Conservation (phyloP, 2,113 vertebrate genomes). For the Hiodon tergisus region DNA sequence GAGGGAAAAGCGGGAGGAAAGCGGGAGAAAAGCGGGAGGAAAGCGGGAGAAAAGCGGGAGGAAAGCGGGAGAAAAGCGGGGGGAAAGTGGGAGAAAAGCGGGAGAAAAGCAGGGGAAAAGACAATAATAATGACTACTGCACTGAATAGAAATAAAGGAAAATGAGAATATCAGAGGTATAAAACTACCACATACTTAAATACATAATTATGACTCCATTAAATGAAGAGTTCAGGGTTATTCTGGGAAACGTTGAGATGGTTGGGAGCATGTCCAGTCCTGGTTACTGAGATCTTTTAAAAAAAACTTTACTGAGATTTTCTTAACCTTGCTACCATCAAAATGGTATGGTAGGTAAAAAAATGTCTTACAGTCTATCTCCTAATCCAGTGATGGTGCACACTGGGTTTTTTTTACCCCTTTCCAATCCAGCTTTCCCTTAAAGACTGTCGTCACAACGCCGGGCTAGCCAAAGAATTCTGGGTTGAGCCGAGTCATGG, state of each 20-base stretch:
- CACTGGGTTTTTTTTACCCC: slow-evolving; percentile 21
- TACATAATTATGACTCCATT: neutral
- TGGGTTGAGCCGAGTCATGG: slow-evolving; percentile 53
- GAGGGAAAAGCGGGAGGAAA: neutral
- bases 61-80: too few relatives aligned
- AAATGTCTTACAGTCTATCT: slow-evolving; percentile 18
- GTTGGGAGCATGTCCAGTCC: slow-evolving; percentile 5
- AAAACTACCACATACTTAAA: neutral
- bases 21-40: too few relatives aligned
- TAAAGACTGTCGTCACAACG: slow-evolving; percentile 42
- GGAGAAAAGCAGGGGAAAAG: neutral
- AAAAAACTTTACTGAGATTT: too few relatives aligned
- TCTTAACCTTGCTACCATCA: neutral
- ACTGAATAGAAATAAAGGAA: too few relatives aligned
- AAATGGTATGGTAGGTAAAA: slow-evolving; percentile 15
- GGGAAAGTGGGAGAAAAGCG: too few relatives aligned
- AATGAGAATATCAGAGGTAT: neutral
- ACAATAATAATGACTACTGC: too few relatives aligned
- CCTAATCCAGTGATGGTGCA: slow-evolving; percentile 28
- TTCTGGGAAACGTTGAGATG: slow-evolving; percentile 7
- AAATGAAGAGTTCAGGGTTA: neutral
- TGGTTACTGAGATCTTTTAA: slow-evolving; percentile 14
- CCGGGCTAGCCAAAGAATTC: slow-evolving; percentile 59
- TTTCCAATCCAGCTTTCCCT: slow-evolving; percentile 14
- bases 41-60: too few relatives aligned